Base-by-base conservation (phyloP, 1,140 invertebrate genomes). In the Drosophila prosaltans region DNA sequence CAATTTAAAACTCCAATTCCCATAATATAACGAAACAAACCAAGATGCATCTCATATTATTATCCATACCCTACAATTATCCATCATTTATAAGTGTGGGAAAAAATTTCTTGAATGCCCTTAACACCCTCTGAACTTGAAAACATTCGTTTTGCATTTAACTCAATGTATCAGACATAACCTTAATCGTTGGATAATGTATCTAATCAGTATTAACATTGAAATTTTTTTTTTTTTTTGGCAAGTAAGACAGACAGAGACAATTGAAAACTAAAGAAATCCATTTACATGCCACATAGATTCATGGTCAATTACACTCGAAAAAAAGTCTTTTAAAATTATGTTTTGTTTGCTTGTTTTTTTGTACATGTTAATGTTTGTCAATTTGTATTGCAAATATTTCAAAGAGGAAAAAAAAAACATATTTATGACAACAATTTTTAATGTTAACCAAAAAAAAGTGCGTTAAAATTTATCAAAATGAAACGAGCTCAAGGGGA, bases 401-500 rank as follows among this genome's bases (percentile, higher is more conserved):
- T 55, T 36, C 40, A 51, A 75, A 75, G 62, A 69, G 6, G 1
- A 36, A 5, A 36, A 36, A 1, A 36, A 36, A 36, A 36, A 36
- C 1, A 36, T 36, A 36, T 60, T 62, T 55, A 75, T 72, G 71
- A 73, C 71, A 73, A 72, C 28, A 40, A 73, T 65, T 72, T 65
- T 36, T 36, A 51, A 72, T 63, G 76, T 65, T 78, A 54, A 65
- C 51, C 68, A 40, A 74, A 86, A 43, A 41, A 61, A 74, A 78
- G 59, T 78, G 72, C 72, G 72, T 61, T 61, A 57, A 72, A 64
- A 74, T 81, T 65, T 66, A 84, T 85, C 71, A 81, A 84, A 71
- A 81, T 39, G 74, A 81, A 84, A 85, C 78, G 81, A 85, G 81
- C 82, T 85, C 81, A 84, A 85, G 81, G 81, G 81, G 21, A 83